A percentile compares a stretch with the other conserved stretches of the same genome.
These are phyloP conservation scores for Scolopax rusticola DNA, from an alignment of 2,797 vertebrate genomes.

Conservation along the genomic window DNA sequence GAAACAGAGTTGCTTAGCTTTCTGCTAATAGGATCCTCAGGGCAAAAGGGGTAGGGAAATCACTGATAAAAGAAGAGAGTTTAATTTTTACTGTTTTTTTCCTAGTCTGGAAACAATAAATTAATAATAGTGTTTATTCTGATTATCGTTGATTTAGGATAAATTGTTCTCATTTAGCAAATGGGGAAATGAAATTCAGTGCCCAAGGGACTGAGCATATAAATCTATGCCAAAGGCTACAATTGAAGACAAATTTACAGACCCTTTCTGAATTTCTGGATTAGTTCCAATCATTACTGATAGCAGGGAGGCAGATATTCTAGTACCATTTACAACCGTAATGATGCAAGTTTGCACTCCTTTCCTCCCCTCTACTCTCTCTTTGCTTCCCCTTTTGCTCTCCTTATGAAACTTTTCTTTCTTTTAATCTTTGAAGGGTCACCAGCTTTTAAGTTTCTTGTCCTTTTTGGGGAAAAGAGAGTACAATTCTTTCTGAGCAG, in stretches of 20 bases:
- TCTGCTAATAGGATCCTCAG: conserved; percentile 79
- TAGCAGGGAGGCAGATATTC: neutral
- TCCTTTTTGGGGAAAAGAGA: neutral
- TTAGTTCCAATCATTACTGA: conserved; percentile 46
- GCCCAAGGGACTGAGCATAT: conserved; percentile 25
- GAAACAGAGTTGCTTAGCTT: conserved; percentile 72
- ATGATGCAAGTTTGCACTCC: neutral
- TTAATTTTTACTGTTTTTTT: conserved; percentile 30
- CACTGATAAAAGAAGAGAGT: conserved; percentile 55
- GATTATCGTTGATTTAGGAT: conserved; percentile 70
- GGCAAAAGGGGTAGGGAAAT: conserved; percentile 62
- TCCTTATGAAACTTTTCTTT: neutral
- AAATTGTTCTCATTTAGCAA: conserved; percentile 71
- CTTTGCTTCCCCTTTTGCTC: neutral
- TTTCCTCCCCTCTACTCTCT: neutral
- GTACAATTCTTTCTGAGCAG: neutral
- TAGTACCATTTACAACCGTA: neutral
- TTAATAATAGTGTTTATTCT: conserved; percentile 74
- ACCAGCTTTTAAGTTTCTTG: neutral
- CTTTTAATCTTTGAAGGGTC: neutral
- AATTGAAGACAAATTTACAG: conserved; percentile 27
- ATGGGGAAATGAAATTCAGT: conserved; percentile 41
- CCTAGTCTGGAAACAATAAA: conserved; percentile 72
- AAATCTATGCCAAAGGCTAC: conserved; percentile 41
- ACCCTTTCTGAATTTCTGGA: conserved; percentile 50